phyloP scores from a whole-genome alignment of 2,113 vertebrate species.

The Atlantisia rogersi region DNA sequence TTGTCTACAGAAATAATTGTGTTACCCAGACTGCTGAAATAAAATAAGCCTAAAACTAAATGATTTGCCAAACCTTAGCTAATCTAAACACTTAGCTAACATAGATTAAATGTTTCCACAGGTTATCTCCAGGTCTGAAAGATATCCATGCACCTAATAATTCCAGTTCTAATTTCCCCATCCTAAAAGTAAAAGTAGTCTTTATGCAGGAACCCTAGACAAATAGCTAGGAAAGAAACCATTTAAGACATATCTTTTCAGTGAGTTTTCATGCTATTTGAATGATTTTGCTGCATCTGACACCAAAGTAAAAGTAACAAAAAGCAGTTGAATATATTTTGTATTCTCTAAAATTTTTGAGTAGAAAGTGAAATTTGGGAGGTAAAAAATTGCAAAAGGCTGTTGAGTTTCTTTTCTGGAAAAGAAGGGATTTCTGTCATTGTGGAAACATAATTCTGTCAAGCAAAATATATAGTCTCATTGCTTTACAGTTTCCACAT shows the following conservation, averaged over 20 bases:
- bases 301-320: background rate
- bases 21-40: background rate
- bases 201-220: background rate
- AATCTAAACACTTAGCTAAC: background rate
- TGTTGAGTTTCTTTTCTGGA: background rate
- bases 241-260: background rate
- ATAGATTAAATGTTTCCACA: background rate
- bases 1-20: background rate
- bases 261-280: background rate
- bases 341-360: background rate
- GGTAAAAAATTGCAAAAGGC: background rate
- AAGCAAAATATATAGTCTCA: background rate
- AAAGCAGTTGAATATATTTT: background rate
- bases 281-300: background rate
- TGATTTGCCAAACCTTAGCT: background rate
- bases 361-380: background rate
- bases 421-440: background rate
- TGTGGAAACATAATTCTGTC: background rate
- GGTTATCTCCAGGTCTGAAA: background rate
- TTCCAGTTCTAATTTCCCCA: background rate
- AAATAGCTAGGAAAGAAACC: background rate
- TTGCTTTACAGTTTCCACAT: background rate
- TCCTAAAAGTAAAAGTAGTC: background rate
- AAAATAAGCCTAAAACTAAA: background rate
- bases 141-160: background rate